Base-by-base conservation (phyloP, 2,113 vertebrate species). In the Coptodon rendalli region DNA sequence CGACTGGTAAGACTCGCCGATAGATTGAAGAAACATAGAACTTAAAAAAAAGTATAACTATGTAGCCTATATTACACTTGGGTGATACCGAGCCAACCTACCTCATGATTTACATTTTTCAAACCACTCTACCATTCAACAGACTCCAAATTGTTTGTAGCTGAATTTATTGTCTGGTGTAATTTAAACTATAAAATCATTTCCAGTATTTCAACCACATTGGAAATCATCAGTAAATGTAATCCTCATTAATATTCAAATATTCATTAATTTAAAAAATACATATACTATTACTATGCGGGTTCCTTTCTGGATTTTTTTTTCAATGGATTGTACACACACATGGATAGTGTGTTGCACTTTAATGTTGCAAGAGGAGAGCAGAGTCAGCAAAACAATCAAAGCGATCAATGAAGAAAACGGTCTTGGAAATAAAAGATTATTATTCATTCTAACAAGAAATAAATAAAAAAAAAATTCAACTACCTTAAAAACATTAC, bases 1-100 rank as follows among this genome's bases (percentile, higher is more conserved):
- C 97, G 98, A 59, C 96, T 99, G 97, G 99, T 99, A 96, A 97
- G 97, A 86, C 16, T 29, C 11, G 4, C 38, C 5, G 8, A 54
- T 24, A 36, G 48, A 79, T 16, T 12, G 38, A 43, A 27, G 24
- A 71, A 71, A 71, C 66, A 43, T 24, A 9, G 5, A 71, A 22
- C 66, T 43, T 40, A 68, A 56, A 7, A 8, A 31, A 36, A n/a
- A n/a, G 6, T 38, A 40, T 38, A 38, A 38, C 19, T 68, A 40
- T 66, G 17, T 12, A 66, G 34, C 34, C 61, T 40, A 9, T 68
- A 14, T 14, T 22, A 71, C n/a, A 8, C 38, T 71, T 24, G 19
- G 36, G 63, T 13, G 22, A 73, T 17, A 45, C 38, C 7, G 2
- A 48, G 22, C 24, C 13, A 76, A 40, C 8, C 40, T 45, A 11